These are phyloP conservation scores for Porites australiensis DNA, from an alignment of 64 coral and sea anemone species.

Conservation along the genomic window DNA sequence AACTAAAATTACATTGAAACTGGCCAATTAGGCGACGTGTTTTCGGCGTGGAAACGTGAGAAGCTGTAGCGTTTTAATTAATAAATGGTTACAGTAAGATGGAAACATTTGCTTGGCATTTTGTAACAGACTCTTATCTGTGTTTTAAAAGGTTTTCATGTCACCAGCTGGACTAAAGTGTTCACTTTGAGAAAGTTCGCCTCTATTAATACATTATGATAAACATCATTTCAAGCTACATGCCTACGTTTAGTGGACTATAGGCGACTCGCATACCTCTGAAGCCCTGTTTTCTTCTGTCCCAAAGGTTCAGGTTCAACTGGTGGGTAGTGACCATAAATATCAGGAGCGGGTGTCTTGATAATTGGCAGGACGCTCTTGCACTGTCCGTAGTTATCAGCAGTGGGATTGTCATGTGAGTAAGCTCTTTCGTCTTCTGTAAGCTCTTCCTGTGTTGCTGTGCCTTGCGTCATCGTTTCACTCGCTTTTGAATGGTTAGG, in stretches of 20 bases:
- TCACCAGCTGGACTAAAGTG: too few species aligned
- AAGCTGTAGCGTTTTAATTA: too few species aligned
- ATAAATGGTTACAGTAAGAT: too few species aligned
- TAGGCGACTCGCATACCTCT: slow-evolving; percentile 57
- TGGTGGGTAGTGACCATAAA: slow-evolving; percentile 82
- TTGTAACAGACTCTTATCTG: too few species aligned
- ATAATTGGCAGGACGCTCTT: slow-evolving; percentile 72
- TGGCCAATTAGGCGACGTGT: too few species aligned
- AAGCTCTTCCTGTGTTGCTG: slow-evolving; percentile 23
- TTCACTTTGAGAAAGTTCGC: too few species aligned
- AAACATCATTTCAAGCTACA: not conserved
- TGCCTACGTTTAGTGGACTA: too few species aligned
- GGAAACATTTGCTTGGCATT: too few species aligned
- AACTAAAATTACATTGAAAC: too few species aligned
- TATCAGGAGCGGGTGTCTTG: slow-evolving; percentile 73
- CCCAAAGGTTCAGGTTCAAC: slow-evolving; percentile 70
- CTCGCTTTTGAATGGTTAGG: not conserved
- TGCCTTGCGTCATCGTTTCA: slow-evolving; percentile 9
- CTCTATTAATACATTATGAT: too few species aligned
- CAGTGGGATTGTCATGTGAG: not conserved
- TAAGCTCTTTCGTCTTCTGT: not conserved
- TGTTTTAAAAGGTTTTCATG: too few species aligned
- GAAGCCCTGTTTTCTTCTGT: slow-evolving; percentile 80
- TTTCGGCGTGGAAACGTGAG: too few species aligned
- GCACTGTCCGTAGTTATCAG: not conserved